Conservation (phyloP, 1,140 invertebrate genomes). For the Diuraphis noxia region DNA sequence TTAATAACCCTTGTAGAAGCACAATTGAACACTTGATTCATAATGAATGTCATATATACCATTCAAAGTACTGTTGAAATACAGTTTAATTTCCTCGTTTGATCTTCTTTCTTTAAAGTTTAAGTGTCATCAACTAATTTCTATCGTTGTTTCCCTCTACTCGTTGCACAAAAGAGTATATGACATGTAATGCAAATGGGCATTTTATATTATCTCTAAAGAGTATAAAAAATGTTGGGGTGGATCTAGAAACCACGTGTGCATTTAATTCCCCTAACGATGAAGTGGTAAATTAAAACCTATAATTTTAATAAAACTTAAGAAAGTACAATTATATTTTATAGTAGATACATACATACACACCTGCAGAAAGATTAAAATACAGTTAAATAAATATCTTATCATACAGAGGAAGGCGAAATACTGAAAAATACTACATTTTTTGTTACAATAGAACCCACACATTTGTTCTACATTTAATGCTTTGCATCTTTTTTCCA, state of each 20-base stretch:
- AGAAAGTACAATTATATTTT: not conserved
- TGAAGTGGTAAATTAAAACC: not conserved
- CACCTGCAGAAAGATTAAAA: not conserved
- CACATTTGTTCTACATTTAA: not conserved
- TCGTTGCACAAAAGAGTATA: not conserved
- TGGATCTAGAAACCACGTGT: not conserved
- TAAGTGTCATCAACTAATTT: constrained; percentile 13
- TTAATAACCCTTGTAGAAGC: constrained; percentile 11
- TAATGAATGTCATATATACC: not conserved
- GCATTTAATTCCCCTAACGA: not conserved
- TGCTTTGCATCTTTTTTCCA: not conserved
- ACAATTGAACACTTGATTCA: constrained; percentile 25
- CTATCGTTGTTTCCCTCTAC: not conserved
- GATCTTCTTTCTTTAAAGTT: not conserved
- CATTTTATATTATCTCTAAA: not conserved
- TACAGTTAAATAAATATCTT: not conserved
- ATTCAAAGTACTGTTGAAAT: not conserved
- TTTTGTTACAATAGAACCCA: not conserved
- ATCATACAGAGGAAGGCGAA: not conserved
- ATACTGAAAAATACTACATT: not conserved
- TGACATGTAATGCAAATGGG: not conserved
- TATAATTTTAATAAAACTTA: not conserved
- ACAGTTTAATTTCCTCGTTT: constrained; percentile 4
- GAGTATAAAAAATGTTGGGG: not conserved
- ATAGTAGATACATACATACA: not conserved